Conservation (phyloP, 2,113 vertebrate species). For the Chaetorhynchus papuensis region DNA sequence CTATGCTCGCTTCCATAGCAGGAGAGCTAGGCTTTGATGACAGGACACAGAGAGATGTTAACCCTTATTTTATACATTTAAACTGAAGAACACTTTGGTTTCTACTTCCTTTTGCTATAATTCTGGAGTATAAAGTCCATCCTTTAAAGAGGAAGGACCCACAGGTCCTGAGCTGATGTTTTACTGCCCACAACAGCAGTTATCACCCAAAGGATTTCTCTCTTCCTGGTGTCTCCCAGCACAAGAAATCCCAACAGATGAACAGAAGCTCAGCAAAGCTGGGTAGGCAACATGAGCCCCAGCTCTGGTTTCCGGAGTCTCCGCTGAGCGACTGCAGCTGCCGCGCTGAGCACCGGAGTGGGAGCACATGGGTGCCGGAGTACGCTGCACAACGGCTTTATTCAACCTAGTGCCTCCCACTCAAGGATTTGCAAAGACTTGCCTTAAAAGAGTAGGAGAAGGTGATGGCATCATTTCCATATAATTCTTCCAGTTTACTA, state of each 20-base stretch:
- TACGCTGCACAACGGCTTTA: neutral
- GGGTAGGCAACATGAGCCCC: neutral
- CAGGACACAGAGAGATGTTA: neutral
- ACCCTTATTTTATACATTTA: neutral
- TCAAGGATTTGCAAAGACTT: neutral
- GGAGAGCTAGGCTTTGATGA: neutral
- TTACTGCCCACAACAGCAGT: neutral
- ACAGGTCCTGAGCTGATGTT: neutral
- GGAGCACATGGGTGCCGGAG: neutral
- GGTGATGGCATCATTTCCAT: conserved; percentile 23
- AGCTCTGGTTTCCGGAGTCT: neutral
- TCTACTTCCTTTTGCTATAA: neutral
- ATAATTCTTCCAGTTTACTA: conserved; percentile 12
- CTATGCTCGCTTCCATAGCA: neutral
- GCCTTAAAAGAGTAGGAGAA: conserved; percentile 40
- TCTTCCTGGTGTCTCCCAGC: neutral
- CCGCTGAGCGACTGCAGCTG: neutral
- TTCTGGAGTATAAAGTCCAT: neutral
- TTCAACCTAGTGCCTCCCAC: conserved; percentile 34
- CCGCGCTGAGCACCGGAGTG: rapidly evolving
- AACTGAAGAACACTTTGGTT: neutral
- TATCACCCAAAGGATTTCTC: neutral
- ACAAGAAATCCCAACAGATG: neutral
- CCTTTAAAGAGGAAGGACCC: neutral
- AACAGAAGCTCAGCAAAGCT: neutral